These are phyloP conservation scores for Enteromius argenteus DNA, from an alignment of 2,797 vertebrate species.

Conservation along the genomic window DNA sequence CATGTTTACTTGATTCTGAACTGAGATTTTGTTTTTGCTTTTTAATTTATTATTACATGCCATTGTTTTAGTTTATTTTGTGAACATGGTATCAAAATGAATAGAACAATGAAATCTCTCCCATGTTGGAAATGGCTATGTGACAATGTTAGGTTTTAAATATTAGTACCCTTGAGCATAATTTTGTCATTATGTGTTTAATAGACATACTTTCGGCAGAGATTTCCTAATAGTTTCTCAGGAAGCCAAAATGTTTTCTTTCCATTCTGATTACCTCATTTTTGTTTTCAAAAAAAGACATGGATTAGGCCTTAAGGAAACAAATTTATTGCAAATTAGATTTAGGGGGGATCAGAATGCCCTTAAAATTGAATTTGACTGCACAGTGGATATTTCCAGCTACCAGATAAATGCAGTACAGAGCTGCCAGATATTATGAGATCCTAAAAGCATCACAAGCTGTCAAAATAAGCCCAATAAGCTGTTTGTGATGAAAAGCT, in stretches of 20 bases:
- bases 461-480: conserved; percentile 51
- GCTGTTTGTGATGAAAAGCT: conserved; percentile 42
- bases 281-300: not conserved
- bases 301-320: not conserved
- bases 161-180: not conserved
- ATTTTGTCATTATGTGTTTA: not conserved
- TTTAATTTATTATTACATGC: not conserved
- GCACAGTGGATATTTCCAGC: not conserved
- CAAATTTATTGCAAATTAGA: conserved; percentile 1
- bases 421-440: conserved; percentile 35
- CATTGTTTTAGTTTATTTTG: not conserved
- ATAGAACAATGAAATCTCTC: not conserved
- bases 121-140: not conserved
- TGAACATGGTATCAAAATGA: too few relatives aligned
- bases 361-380: conserved; percentile 17
- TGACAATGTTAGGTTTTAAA: not conserved
- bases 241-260: not conserved
- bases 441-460: conserved; percentile 41
- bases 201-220: not conserved
- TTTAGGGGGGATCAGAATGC: conserved; percentile 25
- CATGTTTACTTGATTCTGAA: too few relatives aligned
- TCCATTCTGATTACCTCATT: not conserved
- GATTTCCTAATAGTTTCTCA: not conserved
- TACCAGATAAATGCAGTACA: conserved; percentile 5
- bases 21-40: not conserved